Evolutionary conservation across 2,888 invertebrate genomes (phyloP), one percentile per base, ranked within the genome.

Genomic region (Tetramorium bicarinatum): DNA sequence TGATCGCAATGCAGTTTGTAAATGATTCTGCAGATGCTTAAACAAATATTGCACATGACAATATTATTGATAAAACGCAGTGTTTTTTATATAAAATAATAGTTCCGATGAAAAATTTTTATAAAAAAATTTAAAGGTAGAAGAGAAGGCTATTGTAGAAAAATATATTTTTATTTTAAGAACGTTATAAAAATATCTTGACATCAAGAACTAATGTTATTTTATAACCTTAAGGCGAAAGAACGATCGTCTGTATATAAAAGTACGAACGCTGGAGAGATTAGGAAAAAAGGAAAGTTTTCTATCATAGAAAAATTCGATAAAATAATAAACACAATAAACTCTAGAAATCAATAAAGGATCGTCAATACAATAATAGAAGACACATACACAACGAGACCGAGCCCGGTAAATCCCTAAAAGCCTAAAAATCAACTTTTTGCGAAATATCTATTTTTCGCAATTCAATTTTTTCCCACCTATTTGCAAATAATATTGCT

Each of bases 401-500:
- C 3, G 18, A 49, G 49, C 21, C n/a, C 29, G n/a, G 8, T 34
- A 47, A 54, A 67, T 69, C 21, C 6, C 4, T 47, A 79, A 47
- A 34, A 56, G 38, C 38, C 3, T 64, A 44, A 69, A 79, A 54
- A 47, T 29, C 18, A 47, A 18, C 13, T 34, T 56, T 56, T 59
- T 21, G 1, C 21, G n/a, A 59, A 13, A 56, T 11, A 52, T 52
- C 38, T 15, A 29, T 61, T 67, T 54, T 77, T 61, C 18, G 18
- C 59, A 11, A 21, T 21, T 64, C 41, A n/a, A 41, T 66, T 66
- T 54, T 77, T 56, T 13, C 3, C 8, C 49, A 49, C 7, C 1
- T 59, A 71, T 59, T 71, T 71, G 15, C 13, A 71, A 71, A 59
- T 21, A 79, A 69, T 54, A 47, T 38, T 11, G 38, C 13, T 71